A percentile compares a stretch with the other conserved stretches of the same genome.
Conservation (phyloP, 2,113 vertebrate genomes). For the Raja brachyura region DNA sequence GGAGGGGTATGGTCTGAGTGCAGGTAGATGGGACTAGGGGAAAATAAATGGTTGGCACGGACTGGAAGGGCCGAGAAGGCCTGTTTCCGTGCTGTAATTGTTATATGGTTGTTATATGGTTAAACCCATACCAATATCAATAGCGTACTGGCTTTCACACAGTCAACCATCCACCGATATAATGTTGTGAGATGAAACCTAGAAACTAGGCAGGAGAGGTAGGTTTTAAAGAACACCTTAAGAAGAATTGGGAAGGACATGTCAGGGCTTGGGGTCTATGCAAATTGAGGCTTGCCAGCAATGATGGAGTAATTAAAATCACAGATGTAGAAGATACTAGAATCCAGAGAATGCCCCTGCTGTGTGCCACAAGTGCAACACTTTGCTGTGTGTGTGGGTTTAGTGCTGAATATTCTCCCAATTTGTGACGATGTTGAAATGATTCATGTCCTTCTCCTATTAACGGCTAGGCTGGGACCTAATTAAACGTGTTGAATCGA, state of each 20-base stretch:
- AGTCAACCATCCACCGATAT: no score
- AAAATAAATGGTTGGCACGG: no score
- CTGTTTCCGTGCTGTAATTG: no score
- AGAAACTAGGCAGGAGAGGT: not conserved
- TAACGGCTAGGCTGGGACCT: not conserved
- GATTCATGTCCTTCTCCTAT: conserved; percentile 4
- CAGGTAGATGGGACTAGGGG: no score
- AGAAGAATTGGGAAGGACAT: not conserved
- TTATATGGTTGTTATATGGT: no score
- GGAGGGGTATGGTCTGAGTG: no score
- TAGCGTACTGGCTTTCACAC: no score
- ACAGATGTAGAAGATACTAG: not conserved
- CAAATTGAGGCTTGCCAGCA: not conserved
- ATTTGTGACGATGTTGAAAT: not conserved
- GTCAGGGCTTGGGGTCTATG: not conserved
- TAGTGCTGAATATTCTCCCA: not conserved
- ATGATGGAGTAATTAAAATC: not conserved
- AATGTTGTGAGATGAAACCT: no score
- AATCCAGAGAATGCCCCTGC: not conserved
- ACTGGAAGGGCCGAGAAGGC: no score
- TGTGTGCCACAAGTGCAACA: not conserved
- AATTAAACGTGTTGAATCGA: not conserved
- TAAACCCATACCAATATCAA: no score
- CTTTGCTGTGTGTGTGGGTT: not conserved
- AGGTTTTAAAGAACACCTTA: not conserved